Conservation (phyloP, 2,888 invertebrate genomes). For the Xanthia icteritia region DNA sequence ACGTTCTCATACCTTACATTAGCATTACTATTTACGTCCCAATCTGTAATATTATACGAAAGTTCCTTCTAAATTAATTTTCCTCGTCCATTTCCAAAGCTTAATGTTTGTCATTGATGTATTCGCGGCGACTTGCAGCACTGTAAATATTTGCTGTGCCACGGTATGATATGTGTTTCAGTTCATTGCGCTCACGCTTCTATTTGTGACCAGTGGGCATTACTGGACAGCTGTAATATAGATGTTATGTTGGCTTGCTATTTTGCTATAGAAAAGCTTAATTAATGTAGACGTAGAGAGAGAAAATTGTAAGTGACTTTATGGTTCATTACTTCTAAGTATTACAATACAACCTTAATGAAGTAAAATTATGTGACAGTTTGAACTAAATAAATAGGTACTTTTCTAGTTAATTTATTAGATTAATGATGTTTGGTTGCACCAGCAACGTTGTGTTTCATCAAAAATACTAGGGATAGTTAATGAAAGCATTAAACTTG, state of each 20-base stretch:
- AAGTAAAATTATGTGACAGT: background rate
- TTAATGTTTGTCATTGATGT: conserved; percentile 80
- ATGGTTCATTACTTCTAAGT: background rate
- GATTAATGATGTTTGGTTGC: background rate
- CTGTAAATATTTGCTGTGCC: conserved; percentile 84
- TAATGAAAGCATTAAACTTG: background rate
- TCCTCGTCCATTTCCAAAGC: conserved; percentile 51
- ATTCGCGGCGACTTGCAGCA: conserved; percentile 73
- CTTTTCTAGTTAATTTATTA: too few species aligned
- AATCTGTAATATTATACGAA: conserved; percentile 34
- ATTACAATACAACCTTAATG: background rate
- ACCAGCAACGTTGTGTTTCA: accelerated
- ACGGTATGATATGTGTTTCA: conserved; percentile 76
- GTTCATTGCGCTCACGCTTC: conserved; percentile 83
- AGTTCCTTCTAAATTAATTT: conserved; percentile 45
- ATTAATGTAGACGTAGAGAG: conserved; percentile 23
- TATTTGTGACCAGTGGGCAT: conserved; percentile 79
- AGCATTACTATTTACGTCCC: conserved; percentile 19
- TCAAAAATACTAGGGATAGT: background rate
- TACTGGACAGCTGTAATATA: conserved; percentile 76
- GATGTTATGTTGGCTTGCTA: conserved; percentile 63
- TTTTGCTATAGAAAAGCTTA: conserved; percentile 55
- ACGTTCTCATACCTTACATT: conserved; percentile 3
- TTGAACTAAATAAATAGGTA: background rate
- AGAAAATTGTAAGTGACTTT: background rate